Evolutionary conservation across 2,888 invertebrate species (phyloP), one percentile per base, ranked within the genome.

Genomic region (Caenorhabditis drosophilae): DNA sequence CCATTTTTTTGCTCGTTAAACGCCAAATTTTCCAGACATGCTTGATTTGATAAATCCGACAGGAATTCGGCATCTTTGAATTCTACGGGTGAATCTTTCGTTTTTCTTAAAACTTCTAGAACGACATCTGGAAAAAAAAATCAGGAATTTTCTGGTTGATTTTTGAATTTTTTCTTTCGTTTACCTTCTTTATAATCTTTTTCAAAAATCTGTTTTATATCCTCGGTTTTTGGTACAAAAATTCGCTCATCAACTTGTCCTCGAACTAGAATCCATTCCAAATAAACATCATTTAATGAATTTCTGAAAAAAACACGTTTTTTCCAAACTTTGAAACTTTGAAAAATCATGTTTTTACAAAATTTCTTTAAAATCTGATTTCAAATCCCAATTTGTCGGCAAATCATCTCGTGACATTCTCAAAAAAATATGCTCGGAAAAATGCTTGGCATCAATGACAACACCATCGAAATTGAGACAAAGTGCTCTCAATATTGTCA

Each of bases 191-290:
- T 4, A 44, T 44, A 52, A 42, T 11, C 20, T 7, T 1, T 2
- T 11, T 7, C 23, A 55, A 74, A 73, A 18, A 76, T 46, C 4
- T 20, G 25, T 0, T 12, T 40, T n/a, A 56, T 66, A 18, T 56
- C 46, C 2, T 68, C 48, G 31, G 54, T 42, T 0, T 26, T 46
- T 12, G 70, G 62, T 2, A 80, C 47, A 86, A 97, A 93, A 85
- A 97, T 92, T 82, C 95, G 89, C 85, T 98, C 97, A 85, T 98
- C 97, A 85, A 97, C 92, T 85, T 95, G 93, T 1, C 95, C 94
- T 63, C 91, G 90, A 84, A 90, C 92, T 36, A 94, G 86, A 23
- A 96, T 91, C 85, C 91, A 92, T 51, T 91, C 90, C 84, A 95
- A 95, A 84, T 98, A 98, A 12, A 89, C 38, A 3, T 44, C 44